Evolutionary conservation across 2,888 invertebrate species (phyloP).

Genomic region (Syrista parreyssii): DNA sequence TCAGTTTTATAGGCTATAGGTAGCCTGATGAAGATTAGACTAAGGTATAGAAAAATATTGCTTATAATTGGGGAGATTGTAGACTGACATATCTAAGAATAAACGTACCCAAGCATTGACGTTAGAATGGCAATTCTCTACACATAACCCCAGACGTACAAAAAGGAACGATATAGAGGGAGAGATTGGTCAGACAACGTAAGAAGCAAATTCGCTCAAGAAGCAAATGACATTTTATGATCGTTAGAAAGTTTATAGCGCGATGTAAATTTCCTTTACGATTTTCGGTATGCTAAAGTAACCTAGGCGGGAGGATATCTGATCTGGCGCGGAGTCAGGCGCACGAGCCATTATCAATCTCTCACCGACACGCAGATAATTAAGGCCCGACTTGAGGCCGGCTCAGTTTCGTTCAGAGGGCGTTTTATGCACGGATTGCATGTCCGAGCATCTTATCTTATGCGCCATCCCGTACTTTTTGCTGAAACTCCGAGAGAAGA

Average conservation of each 20-base stretch:
- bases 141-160: no score
- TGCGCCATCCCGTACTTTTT: constrained; percentile 52
- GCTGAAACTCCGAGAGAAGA: constrained; percentile 31
- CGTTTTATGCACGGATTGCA: constrained; percentile 54
- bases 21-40: no score
- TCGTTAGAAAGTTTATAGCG: neutral
- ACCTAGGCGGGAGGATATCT: constrained; percentile 21
- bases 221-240: neutral
- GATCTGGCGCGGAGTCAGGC: constrained; percentile 18
- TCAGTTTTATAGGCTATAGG: no score
- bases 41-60: no score
- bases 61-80: no score
- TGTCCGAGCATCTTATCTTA: constrained; percentile 54
- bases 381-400: constrained; percentile 37
- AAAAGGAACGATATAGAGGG: neutral
- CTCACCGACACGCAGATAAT: constrained; percentile 47
- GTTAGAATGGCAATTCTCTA: neutral
- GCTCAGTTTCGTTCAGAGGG: constrained; percentile 24
- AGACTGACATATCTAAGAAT: no score
- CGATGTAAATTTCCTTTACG: constrained; percentile 8
- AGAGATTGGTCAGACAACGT: neutral
- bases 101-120: neutral
- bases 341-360: constrained; percentile 41
- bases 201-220: neutral
- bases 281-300: constrained; percentile 8